Evolutionary conservation across 2,888 invertebrate species (phyloP).

Genomic region (Tenodera sinensis): DNA sequence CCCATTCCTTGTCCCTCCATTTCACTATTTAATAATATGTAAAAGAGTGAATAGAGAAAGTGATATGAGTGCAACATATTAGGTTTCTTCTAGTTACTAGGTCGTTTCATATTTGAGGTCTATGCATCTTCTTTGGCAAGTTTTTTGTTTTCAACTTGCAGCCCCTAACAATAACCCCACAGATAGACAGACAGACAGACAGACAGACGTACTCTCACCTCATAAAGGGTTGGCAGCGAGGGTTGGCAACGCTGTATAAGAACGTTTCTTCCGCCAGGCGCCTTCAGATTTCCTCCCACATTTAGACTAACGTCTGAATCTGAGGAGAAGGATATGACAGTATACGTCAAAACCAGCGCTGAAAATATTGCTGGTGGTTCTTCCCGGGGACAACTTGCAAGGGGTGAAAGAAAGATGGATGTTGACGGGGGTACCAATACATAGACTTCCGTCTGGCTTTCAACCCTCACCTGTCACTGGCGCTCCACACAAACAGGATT

Average conservation of each 20-base stretch:
- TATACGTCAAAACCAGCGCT: background rate
- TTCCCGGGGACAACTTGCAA: background rate
- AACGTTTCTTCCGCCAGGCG: background rate
- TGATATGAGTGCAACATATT: too few relatives aligned
- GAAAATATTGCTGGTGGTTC: background rate
- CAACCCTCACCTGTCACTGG: background rate
- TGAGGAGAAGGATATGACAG: background rate
- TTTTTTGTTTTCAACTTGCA: too few relatives aligned
- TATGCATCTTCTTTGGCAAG: too few relatives aligned
- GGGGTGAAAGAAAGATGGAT: background rate
- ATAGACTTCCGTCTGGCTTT: background rate
- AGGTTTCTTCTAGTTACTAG: too few relatives aligned
- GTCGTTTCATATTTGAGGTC: too few relatives aligned
- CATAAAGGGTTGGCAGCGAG: background rate
- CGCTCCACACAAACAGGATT: background rate
- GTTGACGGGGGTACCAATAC: background rate
- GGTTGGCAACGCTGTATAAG: background rate
- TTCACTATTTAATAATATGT: too few relatives aligned
- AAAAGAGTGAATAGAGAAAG: too few relatives aligned
- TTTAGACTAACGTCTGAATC: background rate
- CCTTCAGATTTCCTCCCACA: background rate
- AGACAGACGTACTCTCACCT: too few relatives aligned
- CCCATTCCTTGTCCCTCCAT: too few relatives aligned
- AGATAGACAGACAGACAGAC: too few relatives aligned
- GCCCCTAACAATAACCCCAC: too few relatives aligned